phyloP scores from a whole-genome alignment of 2,797 vertebrate genomes.

The Oreortyx pictus region DNA sequence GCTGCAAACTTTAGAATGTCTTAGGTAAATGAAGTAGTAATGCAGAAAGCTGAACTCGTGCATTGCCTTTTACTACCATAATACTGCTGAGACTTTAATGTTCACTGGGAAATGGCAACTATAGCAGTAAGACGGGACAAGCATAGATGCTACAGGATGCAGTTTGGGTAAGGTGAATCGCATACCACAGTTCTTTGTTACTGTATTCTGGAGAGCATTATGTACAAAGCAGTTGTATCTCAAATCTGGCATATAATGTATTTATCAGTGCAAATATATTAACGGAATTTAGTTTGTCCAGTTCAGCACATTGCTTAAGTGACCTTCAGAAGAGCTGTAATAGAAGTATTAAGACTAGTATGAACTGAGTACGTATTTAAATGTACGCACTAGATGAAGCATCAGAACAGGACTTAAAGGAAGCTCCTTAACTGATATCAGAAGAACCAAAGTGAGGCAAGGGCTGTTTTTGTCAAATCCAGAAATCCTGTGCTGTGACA shows the following conservation, averaged over 20 bases:
- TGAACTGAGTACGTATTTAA: not conserved
- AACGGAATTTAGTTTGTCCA: not conserved
- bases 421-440: not conserved
- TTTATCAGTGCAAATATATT: constrained; percentile 15
- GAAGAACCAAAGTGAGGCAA: not conserved
- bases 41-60: not conserved
- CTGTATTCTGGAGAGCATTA: not conserved
- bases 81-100: not conserved
- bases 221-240: not conserved
- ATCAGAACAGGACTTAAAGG: not conserved
- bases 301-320: not conserved
- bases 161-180: not conserved
- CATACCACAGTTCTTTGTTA: not conserved
- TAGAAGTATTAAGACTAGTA: accelerated
- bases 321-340: not conserved
- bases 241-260: not conserved
- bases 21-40: not conserved
- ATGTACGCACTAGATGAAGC: not conserved
- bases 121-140: not conserved
- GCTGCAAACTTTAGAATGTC: not conserved
- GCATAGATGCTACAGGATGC: not conserved
- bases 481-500: not conserved
- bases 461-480: not conserved
- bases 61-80: not conserved
- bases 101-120: not conserved